phyloP scores from a whole-genome alignment of 1,140 invertebrate genomes.

The Whitmania pigra region DNA sequence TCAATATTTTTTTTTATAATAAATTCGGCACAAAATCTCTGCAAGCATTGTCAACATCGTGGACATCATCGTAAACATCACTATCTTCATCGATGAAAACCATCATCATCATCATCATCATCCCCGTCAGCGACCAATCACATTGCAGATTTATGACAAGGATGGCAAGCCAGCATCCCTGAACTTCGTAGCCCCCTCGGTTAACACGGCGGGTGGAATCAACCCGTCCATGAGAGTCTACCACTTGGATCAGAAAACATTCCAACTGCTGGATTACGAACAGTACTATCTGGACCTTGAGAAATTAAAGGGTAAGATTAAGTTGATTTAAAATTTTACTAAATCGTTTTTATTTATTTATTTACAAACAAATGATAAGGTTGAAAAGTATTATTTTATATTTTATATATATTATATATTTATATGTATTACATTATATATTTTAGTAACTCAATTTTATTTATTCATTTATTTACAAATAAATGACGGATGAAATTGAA shows the following conservation, averaged over 20 bases:
- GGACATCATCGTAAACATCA: too few relatives aligned
- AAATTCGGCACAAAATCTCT: background rate
- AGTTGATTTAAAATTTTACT: too few relatives aligned
- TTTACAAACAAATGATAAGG: too few relatives aligned
- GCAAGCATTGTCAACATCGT: too few relatives aligned
- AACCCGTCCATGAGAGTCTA: slow-evolving; percentile 13
- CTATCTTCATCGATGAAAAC: background rate
- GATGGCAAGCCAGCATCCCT: background rate
- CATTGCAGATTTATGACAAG: background rate
- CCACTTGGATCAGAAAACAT: slow-evolving; percentile 12
- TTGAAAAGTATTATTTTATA: too few relatives aligned
- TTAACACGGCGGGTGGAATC: background rate
- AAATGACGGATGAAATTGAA: too few relatives aligned
- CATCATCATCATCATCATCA: background rate
- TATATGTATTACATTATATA: too few relatives aligned
- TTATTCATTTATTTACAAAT: too few relatives aligned
- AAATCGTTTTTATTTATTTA: too few relatives aligned
- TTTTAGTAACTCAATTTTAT: too few relatives aligned
- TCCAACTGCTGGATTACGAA: slow-evolving; percentile 15
- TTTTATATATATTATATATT: too few relatives aligned
- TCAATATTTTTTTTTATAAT: background rate
- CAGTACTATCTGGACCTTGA: slow-evolving; percentile 11
- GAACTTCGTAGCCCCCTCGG: background rate
- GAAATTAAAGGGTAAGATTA: background rate
- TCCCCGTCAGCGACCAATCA: background rate